phyloP scores from a whole-genome alignment of 2,113 vertebrate genomes.

The Python bivittatus region DNA sequence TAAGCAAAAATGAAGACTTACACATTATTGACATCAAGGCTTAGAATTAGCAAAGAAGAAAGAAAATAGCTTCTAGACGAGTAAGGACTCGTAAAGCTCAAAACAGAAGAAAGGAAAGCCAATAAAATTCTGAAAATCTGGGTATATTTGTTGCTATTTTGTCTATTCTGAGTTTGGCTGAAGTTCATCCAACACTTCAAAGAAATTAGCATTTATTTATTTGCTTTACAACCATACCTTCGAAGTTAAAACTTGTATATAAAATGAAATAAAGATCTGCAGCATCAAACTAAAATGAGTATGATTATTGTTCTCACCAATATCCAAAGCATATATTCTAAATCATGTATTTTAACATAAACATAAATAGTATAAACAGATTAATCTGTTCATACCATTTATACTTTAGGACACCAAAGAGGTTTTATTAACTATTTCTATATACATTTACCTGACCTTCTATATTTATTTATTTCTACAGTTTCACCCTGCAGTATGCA shows the following conservation, averaged over 20 bases:
- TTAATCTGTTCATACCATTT: not conserved
- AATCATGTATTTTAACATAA: not conserved
- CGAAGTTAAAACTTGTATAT: not conserved
- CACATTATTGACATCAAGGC: slow-evolving; percentile 17
- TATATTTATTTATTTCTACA: not conserved
- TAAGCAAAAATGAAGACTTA: not conserved
- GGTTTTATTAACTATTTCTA: not conserved
- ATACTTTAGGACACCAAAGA: not conserved
- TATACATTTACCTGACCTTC: not conserved
- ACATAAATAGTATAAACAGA: not conserved
- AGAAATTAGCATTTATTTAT: not conserved
- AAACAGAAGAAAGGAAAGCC: not conserved
- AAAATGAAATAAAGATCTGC: not conserved
- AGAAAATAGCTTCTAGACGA: not conserved
- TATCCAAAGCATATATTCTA: not conserved
- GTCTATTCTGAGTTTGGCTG: not conserved
- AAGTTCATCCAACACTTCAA: slow-evolving; percentile 3
- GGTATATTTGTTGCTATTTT: slow-evolving; percentile 5
- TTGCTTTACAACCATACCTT: not conserved
- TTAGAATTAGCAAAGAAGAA: slow-evolving; percentile 7
- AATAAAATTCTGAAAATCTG: not conserved
- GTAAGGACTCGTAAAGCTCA: not conserved
- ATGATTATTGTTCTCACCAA: not conserved
- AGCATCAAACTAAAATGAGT: not conserved
- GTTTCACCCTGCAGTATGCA: too few species aligned